These are phyloP conservation scores for Anser brachyrhynchus DNA, from an alignment of 2,113 vertebrate genomes.

Conservation along the genomic window DNA sequence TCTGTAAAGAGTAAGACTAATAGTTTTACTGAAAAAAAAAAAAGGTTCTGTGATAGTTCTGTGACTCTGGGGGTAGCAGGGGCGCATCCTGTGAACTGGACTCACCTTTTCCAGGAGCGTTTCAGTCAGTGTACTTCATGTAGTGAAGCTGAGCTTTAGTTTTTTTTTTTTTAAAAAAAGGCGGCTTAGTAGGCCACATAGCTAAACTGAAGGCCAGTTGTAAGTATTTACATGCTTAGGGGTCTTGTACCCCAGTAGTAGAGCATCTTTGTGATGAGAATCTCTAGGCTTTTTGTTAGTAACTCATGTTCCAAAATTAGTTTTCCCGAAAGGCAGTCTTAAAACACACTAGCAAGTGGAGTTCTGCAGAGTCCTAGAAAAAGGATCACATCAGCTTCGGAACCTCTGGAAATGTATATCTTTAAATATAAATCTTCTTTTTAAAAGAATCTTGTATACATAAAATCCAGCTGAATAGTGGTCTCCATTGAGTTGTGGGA, in stretches of 20 bases:
- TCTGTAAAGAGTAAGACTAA: neutral
- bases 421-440: fast-evolving
- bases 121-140: neutral
- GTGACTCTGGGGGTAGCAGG: neutral
- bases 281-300: neutral
- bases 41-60: neutral
- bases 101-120: neutral
- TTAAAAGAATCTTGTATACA: neutral
- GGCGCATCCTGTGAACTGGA: neutral
- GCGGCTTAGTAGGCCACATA: fast-evolving
- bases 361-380: neutral
- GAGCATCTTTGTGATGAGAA: neutral
- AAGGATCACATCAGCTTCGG: neutral
- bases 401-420: neutral
- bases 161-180: neutral
- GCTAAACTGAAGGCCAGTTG: neutral
- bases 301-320: neutral
- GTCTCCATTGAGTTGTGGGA: neutral
- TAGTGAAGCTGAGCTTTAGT: neutral
- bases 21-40: neutral
- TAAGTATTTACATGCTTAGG: fast-evolving
- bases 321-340: neutral
- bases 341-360: neutral
- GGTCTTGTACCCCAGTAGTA: neutral
- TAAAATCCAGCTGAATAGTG: neutral